Evolutionary conservation across 2,113 vertebrate genomes (phyloP).

Genomic region (Struthidea cinerea): DNA sequence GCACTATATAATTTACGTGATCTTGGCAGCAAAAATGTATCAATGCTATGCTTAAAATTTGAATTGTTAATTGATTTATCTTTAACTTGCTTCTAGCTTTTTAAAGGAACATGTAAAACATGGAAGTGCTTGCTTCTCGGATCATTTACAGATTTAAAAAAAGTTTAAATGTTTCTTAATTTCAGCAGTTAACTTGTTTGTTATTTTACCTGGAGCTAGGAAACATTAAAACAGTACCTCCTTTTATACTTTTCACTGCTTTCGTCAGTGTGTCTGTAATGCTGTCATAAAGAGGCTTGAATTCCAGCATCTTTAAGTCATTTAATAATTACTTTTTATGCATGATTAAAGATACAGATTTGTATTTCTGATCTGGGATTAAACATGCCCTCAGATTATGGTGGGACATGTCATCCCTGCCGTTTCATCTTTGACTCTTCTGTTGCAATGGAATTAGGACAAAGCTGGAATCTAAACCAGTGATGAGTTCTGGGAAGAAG

Average conservation of each 20-base stretch:
- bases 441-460: not conserved
- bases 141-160: not conserved
- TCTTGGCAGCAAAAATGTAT: not conserved
- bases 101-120: not conserved
- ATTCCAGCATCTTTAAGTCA: not conserved
- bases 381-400: not conserved
- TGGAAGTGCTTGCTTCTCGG: not conserved
- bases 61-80: not conserved
- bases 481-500: not conserved
- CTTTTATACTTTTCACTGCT: not conserved
- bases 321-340: not conserved
- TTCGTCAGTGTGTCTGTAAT: not conserved
- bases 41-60: not conserved
- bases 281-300: not conserved
- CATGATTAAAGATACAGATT: not conserved
- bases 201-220: not conserved
- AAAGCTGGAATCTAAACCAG: not conserved
- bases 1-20: rapidly evolving
- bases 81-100: not conserved
- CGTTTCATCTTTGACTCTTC: not conserved
- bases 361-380: not conserved
- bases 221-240: not conserved
- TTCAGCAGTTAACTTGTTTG: not conserved
- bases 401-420: not conserved
- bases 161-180: not conserved